Base-by-base conservation (phyloP, 2,113 vertebrate genomes). In the Heterochromis multidens region DNA sequence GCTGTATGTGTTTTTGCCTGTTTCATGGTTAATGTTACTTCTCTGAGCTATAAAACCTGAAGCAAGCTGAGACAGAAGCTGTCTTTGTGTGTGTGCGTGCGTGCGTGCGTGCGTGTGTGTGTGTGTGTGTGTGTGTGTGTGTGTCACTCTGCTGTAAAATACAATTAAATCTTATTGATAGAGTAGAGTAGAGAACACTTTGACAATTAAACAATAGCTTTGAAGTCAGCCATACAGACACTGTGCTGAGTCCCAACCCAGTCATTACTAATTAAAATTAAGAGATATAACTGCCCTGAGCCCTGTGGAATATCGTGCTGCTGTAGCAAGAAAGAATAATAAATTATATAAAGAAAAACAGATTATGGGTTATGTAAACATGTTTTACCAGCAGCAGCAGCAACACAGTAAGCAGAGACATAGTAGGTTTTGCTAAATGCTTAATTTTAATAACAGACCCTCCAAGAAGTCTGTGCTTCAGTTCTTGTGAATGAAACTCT, bases 11-110 rank as follows among this genome's bases (percentile, higher is more conserved):
- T 83, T 81, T 84, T 65, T 37, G 76, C 77, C 54, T 87, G 84
- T 37, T 67, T 80, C 61, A 81, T 81, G 63, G 81, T 16, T 78
- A 52, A 54, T 84, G 81, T 78, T 80, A 12, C 76, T 80, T 65
- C 60, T 81, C 60, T 88, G 83, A 91, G 84, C 80, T 62, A 92
- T 92, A 92, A 94, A 92, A 88, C 67, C 77, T 83, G 70, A 90
- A 88, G 52, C 52, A 86, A 87, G 61, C 21, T 7, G 49, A 80
- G 13, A 33, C 4, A 1, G 13, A 31, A 12, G 3, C 25, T 46
- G 43, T 46, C 14, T 14, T 46, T 49, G 14, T 17, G 5, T 49
- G 5, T 46, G 43, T 46, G 43, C 16, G 21, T 62, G 60, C 9
- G 58, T 11, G 60, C 25, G 10, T 11, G 37, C 14, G 14, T 46